Percentiles rank a stretch among this genome's conserved stretches.
These are phyloP conservation scores for Myxocyprinus asiaticus DNA, from an alignment of 2,113 vertebrate genomes.

Conservation along the genomic window DNA sequence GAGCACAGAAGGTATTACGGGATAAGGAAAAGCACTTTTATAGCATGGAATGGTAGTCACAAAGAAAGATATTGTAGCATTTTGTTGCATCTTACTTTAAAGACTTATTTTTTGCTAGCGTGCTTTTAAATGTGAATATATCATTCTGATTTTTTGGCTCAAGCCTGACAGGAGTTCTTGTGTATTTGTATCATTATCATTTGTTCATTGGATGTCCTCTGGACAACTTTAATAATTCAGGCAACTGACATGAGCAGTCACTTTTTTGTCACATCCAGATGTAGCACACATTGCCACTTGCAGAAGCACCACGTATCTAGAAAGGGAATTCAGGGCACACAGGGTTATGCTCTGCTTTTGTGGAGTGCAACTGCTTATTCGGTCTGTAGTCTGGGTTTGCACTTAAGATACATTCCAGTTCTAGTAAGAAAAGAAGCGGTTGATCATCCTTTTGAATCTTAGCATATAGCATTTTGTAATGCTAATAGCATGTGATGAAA, in stretches of 20 bases:
- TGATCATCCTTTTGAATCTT: not conserved
- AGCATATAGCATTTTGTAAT: not conserved
- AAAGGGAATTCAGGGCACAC: slow-evolving; percentile 12
- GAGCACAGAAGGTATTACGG: slow-evolving; percentile 15
- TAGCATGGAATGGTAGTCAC: slow-evolving; percentile 27
- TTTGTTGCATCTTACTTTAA: slow-evolving; percentile 37
- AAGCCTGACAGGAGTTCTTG: not conserved
- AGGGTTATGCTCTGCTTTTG: slow-evolving; percentile 17
- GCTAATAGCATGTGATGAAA: no score
- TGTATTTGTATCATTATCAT: no score
- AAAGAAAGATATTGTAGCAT: slow-evolving; percentile 35
- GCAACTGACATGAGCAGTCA: slow-evolving; percentile 3
- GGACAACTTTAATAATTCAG: slow-evolving; percentile 10
- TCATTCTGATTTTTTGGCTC: not conserved
- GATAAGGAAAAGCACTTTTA: slow-evolving; percentile 42
- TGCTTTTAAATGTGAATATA: not conserved
- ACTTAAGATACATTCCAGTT: slow-evolving; percentile 8
- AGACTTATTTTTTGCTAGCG: not conserved
- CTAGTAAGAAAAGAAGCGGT: not conserved
- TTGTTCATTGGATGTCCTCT: not conserved
- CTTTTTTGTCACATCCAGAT: slow-evolving; percentile 8
- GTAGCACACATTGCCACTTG: slow-evolving; percentile 35
- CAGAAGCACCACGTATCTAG: slow-evolving; percentile 26
- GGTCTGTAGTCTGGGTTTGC: slow-evolving; percentile 18
- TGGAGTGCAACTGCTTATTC: not conserved